These are phyloP conservation scores for Glaucomys volans DNA, from an alignment of 2,113 vertebrate species.

Conservation along the genomic window DNA sequence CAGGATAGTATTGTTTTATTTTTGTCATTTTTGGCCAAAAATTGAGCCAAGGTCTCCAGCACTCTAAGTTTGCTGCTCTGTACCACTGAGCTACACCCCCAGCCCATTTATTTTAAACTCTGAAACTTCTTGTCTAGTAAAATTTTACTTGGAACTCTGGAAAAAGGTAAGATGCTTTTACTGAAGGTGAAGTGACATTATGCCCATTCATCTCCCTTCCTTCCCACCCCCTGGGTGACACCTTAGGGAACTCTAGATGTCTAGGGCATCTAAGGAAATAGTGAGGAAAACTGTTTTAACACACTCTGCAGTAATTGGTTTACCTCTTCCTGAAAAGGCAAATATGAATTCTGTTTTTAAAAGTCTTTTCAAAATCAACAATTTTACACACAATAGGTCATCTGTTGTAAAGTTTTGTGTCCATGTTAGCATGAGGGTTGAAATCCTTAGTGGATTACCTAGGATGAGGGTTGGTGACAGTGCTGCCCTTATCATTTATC, in stretches of 20 bases:
- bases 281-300: neutral
- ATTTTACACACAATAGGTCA: neutral
- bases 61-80: neutral
- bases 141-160: neutral
- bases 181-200: neutral
- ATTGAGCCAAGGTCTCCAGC: neutral
- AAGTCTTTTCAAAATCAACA: neutral
- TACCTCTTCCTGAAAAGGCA: neutral
- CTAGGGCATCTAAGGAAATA: too few species aligned
- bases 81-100: too few species aligned
- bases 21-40: neutral
- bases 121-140: neutral
- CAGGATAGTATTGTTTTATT: neutral
- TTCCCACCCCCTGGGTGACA: fast-evolving
- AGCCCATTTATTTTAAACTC: neutral
- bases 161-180: neutral
- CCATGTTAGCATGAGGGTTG: neutral
- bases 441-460: neutral
- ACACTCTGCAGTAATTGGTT: neutral
- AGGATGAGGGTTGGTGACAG: neutral
- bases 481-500: neutral
- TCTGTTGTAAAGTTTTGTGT: neutral
- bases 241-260: neutral
- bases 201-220: neutral
- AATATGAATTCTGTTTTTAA: neutral